These are phyloP conservation scores for Solen grandis DNA, from an alignment of 1,140 invertebrate genomes.

Conservation along the genomic window DNA sequence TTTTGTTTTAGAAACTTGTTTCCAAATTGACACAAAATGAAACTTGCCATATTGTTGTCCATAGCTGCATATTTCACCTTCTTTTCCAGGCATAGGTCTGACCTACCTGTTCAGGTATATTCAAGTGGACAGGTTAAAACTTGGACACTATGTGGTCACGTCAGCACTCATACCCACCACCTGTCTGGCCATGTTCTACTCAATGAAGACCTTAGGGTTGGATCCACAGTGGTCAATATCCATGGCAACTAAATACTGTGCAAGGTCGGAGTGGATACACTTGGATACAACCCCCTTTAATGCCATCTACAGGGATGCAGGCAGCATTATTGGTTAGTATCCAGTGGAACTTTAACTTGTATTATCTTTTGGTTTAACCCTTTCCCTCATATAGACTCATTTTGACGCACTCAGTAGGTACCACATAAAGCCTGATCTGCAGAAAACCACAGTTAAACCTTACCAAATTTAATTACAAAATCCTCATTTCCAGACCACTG, in stretches of 20 bases:
- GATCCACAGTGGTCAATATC: conserved; percentile 54
- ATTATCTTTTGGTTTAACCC: background rate
- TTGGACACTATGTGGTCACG: background rate
- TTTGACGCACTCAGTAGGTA: background rate
- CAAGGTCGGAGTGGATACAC: conserved; percentile 36
- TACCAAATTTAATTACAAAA: background rate
- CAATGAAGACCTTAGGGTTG: conserved; percentile 16
- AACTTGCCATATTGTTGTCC: too few species aligned
- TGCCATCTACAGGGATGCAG: conserved; percentile 49
- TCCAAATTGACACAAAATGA: too few species aligned
- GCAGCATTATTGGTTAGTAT: conserved; percentile 42
- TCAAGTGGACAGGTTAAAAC: conserved; percentile 4
- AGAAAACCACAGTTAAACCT: background rate
- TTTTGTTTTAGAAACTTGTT: too few species aligned
- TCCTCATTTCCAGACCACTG: background rate
- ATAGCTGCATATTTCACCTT: too few species aligned
- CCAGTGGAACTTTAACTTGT: too few species aligned
- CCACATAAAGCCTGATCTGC: background rate
- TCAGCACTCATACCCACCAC: conserved; percentile 26
- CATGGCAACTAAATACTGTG: conserved; percentile 43
- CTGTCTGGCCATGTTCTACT: conserved; percentile 31
- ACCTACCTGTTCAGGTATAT: conserved; percentile 7
- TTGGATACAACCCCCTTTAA: conserved; percentile 51
- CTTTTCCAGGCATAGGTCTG: conserved; percentile 42
- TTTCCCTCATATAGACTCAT: background rate